These are phyloP conservation scores for Catocala sponsa DNA, from an alignment of 2,888 invertebrate genomes.

Conservation along the genomic window DNA sequence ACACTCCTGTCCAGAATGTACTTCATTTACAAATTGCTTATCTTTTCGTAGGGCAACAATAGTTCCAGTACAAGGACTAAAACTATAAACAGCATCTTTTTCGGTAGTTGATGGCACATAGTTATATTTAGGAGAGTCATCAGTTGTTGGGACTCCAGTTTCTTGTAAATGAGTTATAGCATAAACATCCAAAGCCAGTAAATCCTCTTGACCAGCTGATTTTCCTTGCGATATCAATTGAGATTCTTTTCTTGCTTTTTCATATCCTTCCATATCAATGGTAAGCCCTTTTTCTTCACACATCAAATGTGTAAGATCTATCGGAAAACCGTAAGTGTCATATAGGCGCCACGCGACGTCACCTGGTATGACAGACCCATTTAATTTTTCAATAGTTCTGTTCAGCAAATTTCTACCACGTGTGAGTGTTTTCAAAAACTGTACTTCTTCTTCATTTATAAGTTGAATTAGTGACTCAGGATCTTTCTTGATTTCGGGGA, in stretches of 20 bases:
- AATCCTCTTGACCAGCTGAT: slow-evolving; percentile 93
- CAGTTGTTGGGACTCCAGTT: slow-evolving; percentile 92
- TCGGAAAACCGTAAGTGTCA: slow-evolving; percentile 99
- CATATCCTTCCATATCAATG: slow-evolving; percentile 97
- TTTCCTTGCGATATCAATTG: slow-evolving; percentile 96
- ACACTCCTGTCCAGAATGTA: slow-evolving; percentile 95
- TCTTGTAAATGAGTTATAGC: slow-evolving; percentile 96
- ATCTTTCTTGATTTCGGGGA: slow-evolving; percentile 95
- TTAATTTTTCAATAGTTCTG: slow-evolving; percentile 95
- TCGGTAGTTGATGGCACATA: slow-evolving; percentile 91
- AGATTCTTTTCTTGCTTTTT: slow-evolving; percentile 96
- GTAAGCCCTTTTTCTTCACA: slow-evolving; percentile 97
- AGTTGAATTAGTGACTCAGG: slow-evolving; percentile 96
- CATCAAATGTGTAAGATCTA: slow-evolving; percentile 99
- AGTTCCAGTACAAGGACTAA: slow-evolving; percentile 91
- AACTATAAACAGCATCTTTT: slow-evolving; percentile 92
- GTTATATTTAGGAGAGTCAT: slow-evolving; percentile 97
- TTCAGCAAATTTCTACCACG: slow-evolving; percentile 97
- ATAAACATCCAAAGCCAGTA: slow-evolving; percentile 97
- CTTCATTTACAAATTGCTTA: slow-evolving; percentile 95
- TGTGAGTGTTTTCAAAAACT: slow-evolving; percentile 98
- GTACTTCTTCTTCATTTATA: slow-evolving; percentile 99
- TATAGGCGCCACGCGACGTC: slow-evolving; percentile 99
- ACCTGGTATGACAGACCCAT: slow-evolving; percentile 93
- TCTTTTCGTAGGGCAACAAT: slow-evolving; percentile 94